Conservation (phyloP, 2,797 vertebrate genomes). For the Callimico goeldii region DNA sequence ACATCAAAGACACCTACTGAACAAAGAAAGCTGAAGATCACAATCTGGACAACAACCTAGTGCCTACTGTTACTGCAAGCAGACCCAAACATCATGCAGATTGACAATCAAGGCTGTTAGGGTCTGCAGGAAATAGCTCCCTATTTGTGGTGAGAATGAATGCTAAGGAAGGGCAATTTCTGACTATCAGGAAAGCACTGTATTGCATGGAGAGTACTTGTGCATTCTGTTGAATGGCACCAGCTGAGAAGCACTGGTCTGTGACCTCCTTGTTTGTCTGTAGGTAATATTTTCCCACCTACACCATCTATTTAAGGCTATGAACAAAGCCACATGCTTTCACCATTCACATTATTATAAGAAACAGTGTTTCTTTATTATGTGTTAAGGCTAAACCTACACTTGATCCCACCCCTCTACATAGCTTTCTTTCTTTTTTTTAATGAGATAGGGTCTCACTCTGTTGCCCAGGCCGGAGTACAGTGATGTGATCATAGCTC, state of each 20-base stretch:
- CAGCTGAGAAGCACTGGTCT: background rate
- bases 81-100: background rate
- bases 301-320: background rate
- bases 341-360: background rate
- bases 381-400: background rate
- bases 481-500: too few relatives aligned
- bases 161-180: background rate
- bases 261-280: background rate
- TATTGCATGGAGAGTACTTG: background rate
- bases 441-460: too few relatives aligned
- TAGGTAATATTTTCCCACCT: background rate
- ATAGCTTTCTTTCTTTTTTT: background rate
- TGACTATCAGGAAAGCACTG: background rate
- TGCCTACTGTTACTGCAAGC: background rate
- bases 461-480: too few relatives aligned
- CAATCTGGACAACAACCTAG: background rate
- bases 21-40: background rate
- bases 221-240: background rate
- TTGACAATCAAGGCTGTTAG: background rate
- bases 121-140: background rate
- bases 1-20: background rate
- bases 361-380: background rate
- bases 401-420: background rate
- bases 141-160: background rate
- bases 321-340: background rate